Evolutionary conservation across 2,797 vertebrate species (phyloP).

Genomic region (Gambusia yucatana): DNA sequence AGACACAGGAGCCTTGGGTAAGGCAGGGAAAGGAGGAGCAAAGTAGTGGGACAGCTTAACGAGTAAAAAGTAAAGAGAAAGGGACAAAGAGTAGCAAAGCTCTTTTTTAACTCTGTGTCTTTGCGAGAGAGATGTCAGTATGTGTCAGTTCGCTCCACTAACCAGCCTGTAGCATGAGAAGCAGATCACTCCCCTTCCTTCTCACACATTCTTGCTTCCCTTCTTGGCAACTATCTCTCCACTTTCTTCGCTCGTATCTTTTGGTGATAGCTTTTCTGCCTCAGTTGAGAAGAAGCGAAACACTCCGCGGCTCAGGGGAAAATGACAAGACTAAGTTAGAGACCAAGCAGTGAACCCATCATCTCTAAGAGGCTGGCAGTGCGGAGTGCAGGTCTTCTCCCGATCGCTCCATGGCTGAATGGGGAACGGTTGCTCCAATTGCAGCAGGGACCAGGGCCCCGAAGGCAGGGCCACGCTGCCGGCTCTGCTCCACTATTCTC

Average conservation of each 20-base stretch:
- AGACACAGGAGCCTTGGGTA: constrained; percentile 67
- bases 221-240: constrained; percentile 63
- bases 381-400: constrained; percentile 56
- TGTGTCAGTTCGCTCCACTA: constrained; percentile 76
- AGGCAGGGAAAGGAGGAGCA: constrained; percentile 39
- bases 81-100: constrained; percentile 61
- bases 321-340: constrained; percentile 62
- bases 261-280: constrained; percentile 71
- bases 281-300: constrained; percentile 67
- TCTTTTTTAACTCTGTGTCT: constrained; percentile 68
- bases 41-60: constrained; percentile 32
- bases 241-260: constrained; percentile 64
- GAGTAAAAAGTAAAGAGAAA: constrained; percentile 44
- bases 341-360: constrained; percentile 65
- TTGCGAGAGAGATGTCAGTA: constrained; percentile 79
- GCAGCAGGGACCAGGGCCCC: constrained; percentile 51
- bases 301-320: constrained; percentile 65
- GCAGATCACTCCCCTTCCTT: constrained; percentile 65
- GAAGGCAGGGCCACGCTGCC: constrained; percentile 42
- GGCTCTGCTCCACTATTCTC: constrained; percentile 43
- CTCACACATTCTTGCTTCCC: constrained; percentile 52
- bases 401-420: constrained; percentile 58
- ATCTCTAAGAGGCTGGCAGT: constrained; percentile 56
- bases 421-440: constrained; percentile 45
- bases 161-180: constrained; percentile 75